phyloP scores from a whole-genome alignment of 2,888 invertebrate genomes.

The Nomada goodeniana region DNA sequence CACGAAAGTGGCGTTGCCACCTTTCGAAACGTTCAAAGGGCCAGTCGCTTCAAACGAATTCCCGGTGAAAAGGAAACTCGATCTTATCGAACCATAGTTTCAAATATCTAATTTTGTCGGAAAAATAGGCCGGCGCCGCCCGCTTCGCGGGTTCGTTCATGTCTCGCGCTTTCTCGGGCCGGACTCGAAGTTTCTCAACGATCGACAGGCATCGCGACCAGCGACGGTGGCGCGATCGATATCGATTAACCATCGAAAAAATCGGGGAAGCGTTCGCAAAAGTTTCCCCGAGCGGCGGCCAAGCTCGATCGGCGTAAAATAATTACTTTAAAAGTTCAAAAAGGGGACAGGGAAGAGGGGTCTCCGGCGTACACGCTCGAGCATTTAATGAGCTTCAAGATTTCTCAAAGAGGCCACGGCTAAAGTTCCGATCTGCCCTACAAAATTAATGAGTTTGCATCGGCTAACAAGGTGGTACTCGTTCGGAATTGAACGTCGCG shows the following conservation, averaged over 20 bases:
- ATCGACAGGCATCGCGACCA: background rate
- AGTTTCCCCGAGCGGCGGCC: constrained; percentile 5
- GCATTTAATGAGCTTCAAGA: constrained; percentile 66
- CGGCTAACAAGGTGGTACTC: constrained; percentile 64
- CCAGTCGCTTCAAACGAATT: constrained; percentile 1
- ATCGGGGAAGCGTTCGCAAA: background rate
- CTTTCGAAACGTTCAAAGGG: constrained; percentile 31
- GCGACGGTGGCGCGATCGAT: background rate
- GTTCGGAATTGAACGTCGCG: constrained; percentile 54
- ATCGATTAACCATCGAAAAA: background rate
- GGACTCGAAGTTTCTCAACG: background rate
- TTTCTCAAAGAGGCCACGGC: constrained; percentile 56
- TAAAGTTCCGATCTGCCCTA: constrained; percentile 56
- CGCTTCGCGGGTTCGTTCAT: too few relatives aligned
- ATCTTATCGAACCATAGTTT: constrained; percentile 9
- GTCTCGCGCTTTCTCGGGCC: too few relatives aligned
- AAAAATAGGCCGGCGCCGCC: fast-evolving
- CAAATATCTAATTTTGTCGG: background rate
- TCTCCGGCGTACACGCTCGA: constrained; percentile 57
- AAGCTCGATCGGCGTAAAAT: constrained; percentile 46
- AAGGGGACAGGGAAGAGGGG: constrained; percentile 38
- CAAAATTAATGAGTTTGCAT: constrained; percentile 64
- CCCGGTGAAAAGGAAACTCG: background rate
- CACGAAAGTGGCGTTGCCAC: constrained; percentile 23
- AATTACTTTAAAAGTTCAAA: constrained; percentile 62